These are phyloP conservation scores for Ormia ochracea DNA, from an alignment of 2,888 invertebrate genomes.

Conservation along the genomic window DNA sequence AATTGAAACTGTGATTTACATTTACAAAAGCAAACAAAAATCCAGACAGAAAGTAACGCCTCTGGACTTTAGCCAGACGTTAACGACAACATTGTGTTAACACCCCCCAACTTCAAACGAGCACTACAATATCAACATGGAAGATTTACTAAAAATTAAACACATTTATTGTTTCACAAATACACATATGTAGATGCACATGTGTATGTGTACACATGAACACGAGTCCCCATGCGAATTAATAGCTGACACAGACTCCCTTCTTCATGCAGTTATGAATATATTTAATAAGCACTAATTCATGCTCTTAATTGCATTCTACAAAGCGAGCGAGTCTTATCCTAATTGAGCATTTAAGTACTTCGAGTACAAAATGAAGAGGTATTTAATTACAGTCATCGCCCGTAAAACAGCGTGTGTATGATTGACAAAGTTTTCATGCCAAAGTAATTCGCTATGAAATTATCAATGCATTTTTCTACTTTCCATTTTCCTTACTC, in stretches of 20 bases:
- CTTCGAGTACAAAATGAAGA: background rate
- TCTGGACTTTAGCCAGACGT: conserved; percentile 50
- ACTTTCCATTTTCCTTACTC: background rate
- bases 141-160: conserved; percentile 25
- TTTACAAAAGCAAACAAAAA: conserved; percentile 55
- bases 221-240: background rate
- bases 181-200: too few relatives aligned
- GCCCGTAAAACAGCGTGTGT: too few relatives aligned
- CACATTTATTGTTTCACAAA: conserved; percentile 19
- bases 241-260: background rate
- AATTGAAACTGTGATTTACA: conserved; percentile 58
- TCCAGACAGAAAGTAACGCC: conserved; percentile 61
- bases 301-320: background rate
- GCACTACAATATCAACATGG: background rate
- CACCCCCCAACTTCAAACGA: conserved; percentile 40
- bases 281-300: background rate
- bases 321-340: background rate
- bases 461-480: too few relatives aligned
- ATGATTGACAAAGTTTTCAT: too few relatives aligned
- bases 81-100: conserved; percentile 54
- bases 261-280: background rate
- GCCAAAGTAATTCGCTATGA: too few relatives aligned
- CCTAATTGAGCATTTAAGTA: background rate
- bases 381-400: background rate
- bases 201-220: background rate